Base-by-base conservation (phyloP, 2,888 invertebrate genomes). In the Eristalinus sepulchralis region DNA sequence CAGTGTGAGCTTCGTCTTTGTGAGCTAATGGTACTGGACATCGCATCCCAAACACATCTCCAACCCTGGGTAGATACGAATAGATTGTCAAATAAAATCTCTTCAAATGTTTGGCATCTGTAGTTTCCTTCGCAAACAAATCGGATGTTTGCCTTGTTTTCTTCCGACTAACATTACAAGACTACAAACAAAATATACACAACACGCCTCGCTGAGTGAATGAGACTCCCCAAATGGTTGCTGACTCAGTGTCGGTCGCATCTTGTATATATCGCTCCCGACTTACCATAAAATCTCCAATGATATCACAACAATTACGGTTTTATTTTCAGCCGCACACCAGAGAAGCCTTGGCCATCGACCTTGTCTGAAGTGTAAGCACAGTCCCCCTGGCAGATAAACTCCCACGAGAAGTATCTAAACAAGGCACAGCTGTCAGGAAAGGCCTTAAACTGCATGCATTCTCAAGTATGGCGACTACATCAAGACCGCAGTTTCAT, bases 401-500 rank as follows among this genome's bases (percentile, higher is more conserved):
- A 47, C 47, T 47, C 47, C 47, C 47, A 47, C 47, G 17, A 6
- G 47, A 17, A 3, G 47, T 17, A 17, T 47, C 47, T 47, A 47
- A 47, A 47, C 57, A 57, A 57, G 24, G 57, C 11, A 24, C 24
- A 57, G 22, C 57, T 27, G 62, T 63, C 34, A 36, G 59, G 47
- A 11, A 8, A 27, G 20, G 64, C 64, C 66, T 59, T n/a, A 47
- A 39, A 33, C 36, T 13, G 4, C 11, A n/a, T 53, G 62, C 62
- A 76, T 76, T 36, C 57, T 27, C 57, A 63, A 36, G n/a, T 57
- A 47, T 27, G 57, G 27, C n/a, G 59, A 64, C 39, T 34, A 27
- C 57, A 59, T 60, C 36, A 57, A 59, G n/a, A 24, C 39, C 39
- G 36, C 64, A 66, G 13, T 47, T 47, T 53, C 17, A 34, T 66